Conservation (phyloP, 2,888 invertebrate species). For the Amphipoea lucens region DNA sequence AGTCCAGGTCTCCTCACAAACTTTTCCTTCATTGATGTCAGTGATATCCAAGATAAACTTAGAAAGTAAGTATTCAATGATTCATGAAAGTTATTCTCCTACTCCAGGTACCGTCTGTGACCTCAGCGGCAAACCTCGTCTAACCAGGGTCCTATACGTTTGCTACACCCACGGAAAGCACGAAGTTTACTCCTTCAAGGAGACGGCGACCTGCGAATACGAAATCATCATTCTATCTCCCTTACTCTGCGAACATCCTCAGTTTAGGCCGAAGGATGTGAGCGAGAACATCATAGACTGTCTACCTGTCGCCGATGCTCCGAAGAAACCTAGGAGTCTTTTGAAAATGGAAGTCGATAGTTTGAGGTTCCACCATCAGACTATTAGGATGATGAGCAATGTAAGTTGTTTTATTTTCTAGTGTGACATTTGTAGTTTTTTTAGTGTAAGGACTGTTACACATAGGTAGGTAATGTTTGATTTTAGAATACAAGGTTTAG, state of each 20-base stretch:
- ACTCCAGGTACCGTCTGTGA: constrained; percentile 94
- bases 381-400: constrained; percentile 78
- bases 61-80: too few relatives aligned
- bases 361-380: constrained; percentile 92
- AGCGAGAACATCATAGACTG: constrained; percentile 95
- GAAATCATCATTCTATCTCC: constrained; percentile 97
- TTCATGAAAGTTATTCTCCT: not conserved
- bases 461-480: not conserved
- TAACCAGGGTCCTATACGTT: constrained; percentile 95
- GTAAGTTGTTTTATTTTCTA: constrained; percentile 73
- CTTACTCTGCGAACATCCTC: constrained; percentile 96
- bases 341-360: constrained; percentile 93
- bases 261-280: constrained; percentile 94
- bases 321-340: constrained; percentile 93
- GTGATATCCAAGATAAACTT: too few relatives aligned
- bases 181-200: constrained; percentile 97
- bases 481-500: too few relatives aligned
- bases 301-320: constrained; percentile 91
- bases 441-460: constrained; percentile 7
- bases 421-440: constrained; percentile 38
- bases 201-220: constrained; percentile 98
- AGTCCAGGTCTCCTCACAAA: too few relatives aligned
- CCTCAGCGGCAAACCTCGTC: constrained; percentile 95
- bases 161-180: constrained; percentile 97
- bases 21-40: too few relatives aligned